Percentiles rank a stretch among this genome's conserved stretches.
Evolutionary conservation across 1,140 invertebrate genomes (phyloP).

Genomic region (Magallana angulata): DNA sequence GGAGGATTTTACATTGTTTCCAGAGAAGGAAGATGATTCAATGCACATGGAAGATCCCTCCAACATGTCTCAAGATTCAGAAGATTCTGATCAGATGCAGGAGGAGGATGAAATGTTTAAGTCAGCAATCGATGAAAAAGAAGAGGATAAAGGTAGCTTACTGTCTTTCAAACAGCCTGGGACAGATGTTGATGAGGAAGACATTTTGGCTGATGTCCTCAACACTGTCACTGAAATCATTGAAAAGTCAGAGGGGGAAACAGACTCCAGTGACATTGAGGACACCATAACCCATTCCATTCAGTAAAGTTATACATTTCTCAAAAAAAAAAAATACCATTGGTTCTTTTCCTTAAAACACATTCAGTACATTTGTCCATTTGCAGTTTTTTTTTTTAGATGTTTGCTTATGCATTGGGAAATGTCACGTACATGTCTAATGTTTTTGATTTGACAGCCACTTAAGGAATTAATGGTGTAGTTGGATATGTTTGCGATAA

Average conservation of each 20-base stretch:
- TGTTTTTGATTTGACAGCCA: too few species aligned
- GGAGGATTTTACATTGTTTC: not conserved
- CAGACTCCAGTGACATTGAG: slow-evolving; percentile 22
- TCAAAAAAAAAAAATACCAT: not conserved
- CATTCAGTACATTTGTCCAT: too few species aligned
- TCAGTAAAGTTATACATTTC: not conserved
- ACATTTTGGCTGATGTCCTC: slow-evolving; percentile 19
- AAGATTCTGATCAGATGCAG: not conserved
- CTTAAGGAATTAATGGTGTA: too few species aligned
- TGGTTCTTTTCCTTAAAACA: too few species aligned
- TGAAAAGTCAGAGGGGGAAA: slow-evolving; percentile 31
- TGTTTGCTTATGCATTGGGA: too few species aligned
- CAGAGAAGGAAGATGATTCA: not conserved
- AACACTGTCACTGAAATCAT: slow-evolving; percentile 32
- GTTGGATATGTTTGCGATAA: too few species aligned
- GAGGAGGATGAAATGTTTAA: not conserved
- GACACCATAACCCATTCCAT: not conserved
- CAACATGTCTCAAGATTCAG: not conserved
- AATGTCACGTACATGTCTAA: too few species aligned
- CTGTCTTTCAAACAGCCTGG: not conserved
- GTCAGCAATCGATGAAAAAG: not conserved
- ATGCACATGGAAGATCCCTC: not conserved
- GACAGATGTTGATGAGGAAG: not conserved
- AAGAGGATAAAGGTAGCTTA: not conserved
- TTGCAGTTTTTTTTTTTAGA: too few species aligned